Conservation (phyloP, 2,888 invertebrate species). For the Idaea straminata region DNA sequence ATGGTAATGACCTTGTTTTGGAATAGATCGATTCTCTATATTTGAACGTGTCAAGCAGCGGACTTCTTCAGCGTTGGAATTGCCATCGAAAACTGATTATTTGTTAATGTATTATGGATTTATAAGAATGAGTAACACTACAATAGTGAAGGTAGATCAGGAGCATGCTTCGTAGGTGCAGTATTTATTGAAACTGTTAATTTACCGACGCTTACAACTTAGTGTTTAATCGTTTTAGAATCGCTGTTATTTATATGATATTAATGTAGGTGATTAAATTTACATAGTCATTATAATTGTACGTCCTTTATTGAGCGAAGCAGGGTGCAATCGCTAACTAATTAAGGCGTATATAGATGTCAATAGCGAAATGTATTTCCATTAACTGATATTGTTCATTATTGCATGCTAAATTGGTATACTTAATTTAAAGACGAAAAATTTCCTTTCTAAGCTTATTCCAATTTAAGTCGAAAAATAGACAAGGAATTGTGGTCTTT, state of each 20-base stretch:
- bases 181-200: slow-evolving; percentile 43
- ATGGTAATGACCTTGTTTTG: neutral
- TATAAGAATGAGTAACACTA: slow-evolving; percentile 4
- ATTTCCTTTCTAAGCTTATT: no score
- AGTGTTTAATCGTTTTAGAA: slow-evolving; percentile 40
- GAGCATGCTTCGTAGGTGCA: slow-evolving; percentile 36
- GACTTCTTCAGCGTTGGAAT: slow-evolving; percentile 1
- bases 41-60: neutral
- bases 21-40: neutral
- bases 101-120: slow-evolving; percentile 7
- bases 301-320: slow-evolving; percentile 23
- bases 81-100: neutral
- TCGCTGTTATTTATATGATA: slow-evolving; percentile 41
- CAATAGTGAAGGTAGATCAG: slow-evolving; percentile 20
- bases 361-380: neutral
- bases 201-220: slow-evolving; percentile 44
- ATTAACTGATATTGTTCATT: no score
- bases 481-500: no score
- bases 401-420: no score
- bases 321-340: slow-evolving; percentile 13
- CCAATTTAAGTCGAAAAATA: no score
- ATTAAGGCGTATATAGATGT: neutral
- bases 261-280: slow-evolving; percentile 38
- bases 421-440: no score
- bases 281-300: slow-evolving; percentile 30